Percentiles rank a stretch among this genome's conserved stretches.
Conservation (phyloP, 53 echinoderm and acorn worm genomes). For the Paracentrotus lividus region DNA sequence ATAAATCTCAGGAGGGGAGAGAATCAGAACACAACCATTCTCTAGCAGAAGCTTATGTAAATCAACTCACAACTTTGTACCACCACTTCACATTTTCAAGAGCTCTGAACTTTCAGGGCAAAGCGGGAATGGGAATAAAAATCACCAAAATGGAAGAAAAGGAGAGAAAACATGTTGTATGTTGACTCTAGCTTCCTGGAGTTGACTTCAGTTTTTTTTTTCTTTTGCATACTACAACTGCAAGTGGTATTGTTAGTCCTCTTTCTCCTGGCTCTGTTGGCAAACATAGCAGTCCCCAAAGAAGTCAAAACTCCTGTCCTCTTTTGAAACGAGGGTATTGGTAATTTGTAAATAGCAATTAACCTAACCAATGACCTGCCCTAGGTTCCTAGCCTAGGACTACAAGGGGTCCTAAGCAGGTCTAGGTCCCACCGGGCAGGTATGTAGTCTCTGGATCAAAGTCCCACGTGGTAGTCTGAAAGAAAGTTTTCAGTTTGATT, state of each 20-base stretch:
- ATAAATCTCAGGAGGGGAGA: neutral
- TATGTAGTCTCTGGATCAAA: neutral
- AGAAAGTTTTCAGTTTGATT: neutral
- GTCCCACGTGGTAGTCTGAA: neutral
- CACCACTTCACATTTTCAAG: slow-evolving; percentile 27
- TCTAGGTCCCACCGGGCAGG: slow-evolving; percentile 35
- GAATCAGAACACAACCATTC: neutral
- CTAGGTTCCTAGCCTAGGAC: slow-evolving; percentile 42
- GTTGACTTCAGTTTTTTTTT: slow-evolving; percentile 53
- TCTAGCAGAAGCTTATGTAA: slow-evolving; percentile 31
- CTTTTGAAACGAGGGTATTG: slow-evolving; percentile 47
- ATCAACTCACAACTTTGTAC: slow-evolving; percentile 40
- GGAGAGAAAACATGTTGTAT: slow-evolving; percentile 30
- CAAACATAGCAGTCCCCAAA: slow-evolving; percentile 48
- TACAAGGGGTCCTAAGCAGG: slow-evolving; percentile 37
- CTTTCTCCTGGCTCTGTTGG: slow-evolving; percentile 41
- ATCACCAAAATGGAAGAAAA: slow-evolving; percentile 38
- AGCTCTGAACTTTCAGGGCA: neutral
- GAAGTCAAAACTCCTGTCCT: slow-evolving; percentile 58
- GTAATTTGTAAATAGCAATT: slow-evolving; percentile 71
- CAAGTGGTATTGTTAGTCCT: slow-evolving; percentile 32
- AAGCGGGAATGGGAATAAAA: neutral
- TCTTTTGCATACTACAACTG: neutral
- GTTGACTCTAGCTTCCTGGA: slow-evolving; percentile 55
- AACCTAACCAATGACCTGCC: slow-evolving; percentile 62